Evolutionary conservation across 2,113 vertebrate species (phyloP).

Genomic region (Antechinus flavipes): DNA sequence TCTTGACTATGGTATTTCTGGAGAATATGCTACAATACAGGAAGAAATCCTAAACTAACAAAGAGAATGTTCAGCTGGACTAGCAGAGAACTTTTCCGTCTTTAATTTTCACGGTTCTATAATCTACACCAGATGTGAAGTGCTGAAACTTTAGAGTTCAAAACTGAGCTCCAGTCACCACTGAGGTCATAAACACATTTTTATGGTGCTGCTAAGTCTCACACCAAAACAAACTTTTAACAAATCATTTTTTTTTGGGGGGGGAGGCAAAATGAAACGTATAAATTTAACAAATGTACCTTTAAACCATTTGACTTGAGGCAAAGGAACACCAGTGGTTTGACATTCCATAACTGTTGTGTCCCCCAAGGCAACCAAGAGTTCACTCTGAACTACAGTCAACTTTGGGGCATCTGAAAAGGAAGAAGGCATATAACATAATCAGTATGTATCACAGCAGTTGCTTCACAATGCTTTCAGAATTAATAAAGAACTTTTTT

Average conservation of each 20-base stretch:
- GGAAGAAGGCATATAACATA: not conserved
- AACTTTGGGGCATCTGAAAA: constrained; percentile 91
- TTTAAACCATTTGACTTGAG: constrained; percentile 96
- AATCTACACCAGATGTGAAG: constrained; percentile 74
- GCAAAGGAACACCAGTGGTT: constrained; percentile 91
- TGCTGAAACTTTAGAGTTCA: constrained; percentile 31
- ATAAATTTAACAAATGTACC: constrained; percentile 83
- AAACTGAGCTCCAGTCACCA: constrained; percentile 54
- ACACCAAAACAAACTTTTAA: constrained; percentile 59
- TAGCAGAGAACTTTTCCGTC: constrained; percentile 67
- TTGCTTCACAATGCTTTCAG: not conserved
- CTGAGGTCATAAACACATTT: constrained; percentile 65
- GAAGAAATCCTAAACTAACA: constrained; percentile 77
- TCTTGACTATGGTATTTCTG: constrained; percentile 47
- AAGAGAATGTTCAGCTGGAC: constrained; percentile 74
- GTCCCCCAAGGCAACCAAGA: constrained; percentile 92
- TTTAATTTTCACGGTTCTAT: constrained; percentile 66
- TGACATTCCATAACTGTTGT: constrained; percentile 92
- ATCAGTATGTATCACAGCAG: not conserved
- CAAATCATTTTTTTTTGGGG: constrained; percentile 36
- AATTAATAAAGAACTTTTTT: not conserved
- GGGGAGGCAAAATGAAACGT: constrained; percentile 47
- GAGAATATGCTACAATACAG: constrained; percentile 59
- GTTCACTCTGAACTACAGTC: constrained; percentile 86
- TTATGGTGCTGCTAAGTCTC: constrained; percentile 58